Conservation (phyloP, 2,113 vertebrate species). For the Heterotis niloticus region DNA sequence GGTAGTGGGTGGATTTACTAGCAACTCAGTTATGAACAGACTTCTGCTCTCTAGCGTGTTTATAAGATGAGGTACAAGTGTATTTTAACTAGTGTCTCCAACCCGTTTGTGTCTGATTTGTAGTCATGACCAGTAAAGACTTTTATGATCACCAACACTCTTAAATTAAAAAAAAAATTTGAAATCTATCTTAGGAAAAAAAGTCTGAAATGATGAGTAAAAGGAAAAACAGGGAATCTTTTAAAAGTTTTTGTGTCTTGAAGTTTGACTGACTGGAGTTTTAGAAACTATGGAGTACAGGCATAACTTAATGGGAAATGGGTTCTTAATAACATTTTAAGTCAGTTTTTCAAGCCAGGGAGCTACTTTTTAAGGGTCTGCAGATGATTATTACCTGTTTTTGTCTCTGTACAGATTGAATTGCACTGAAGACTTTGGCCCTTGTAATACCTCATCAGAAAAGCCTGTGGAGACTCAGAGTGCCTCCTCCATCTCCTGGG, state of each 20-base stretch:
- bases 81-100: too few relatives aligned
- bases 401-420: constrained; percentile 53
- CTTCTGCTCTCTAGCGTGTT: too few relatives aligned
- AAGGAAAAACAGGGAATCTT: too few relatives aligned
- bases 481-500: constrained; percentile 25
- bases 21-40: too few relatives aligned
- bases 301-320: background rate
- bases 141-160: too few relatives aligned
- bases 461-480: constrained; percentile 40
- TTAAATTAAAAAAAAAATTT: too few relatives aligned
- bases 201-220: too few relatives aligned
- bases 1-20: too few relatives aligned
- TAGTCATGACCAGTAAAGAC: too few relatives aligned
- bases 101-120: too few relatives aligned
- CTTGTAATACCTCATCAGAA: constrained; percentile 25
- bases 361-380: background rate
- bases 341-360: constrained; percentile 4
- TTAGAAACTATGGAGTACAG: background rate
- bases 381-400: background rate
- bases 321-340: background rate
- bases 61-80: too few relatives aligned
- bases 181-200: too few relatives aligned
- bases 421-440: constrained; percentile 49
- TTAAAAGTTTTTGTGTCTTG: background rate
- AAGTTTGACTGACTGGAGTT: background rate